These are phyloP conservation scores for Parazoanthus atlanticus DNA, from an alignment of 92 coral and sea anemone genomes.

Conservation along the genomic window DNA sequence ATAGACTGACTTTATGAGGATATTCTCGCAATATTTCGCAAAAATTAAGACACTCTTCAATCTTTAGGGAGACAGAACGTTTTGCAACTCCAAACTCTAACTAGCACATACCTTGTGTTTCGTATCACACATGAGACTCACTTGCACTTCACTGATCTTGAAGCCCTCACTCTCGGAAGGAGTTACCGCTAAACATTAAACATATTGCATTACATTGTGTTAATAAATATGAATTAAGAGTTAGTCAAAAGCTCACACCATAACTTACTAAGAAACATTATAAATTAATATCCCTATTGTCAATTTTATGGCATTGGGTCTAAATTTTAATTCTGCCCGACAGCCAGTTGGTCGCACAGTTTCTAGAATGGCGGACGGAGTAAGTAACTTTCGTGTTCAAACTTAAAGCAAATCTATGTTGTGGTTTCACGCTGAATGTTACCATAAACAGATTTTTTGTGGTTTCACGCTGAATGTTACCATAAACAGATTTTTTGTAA, in stretches of 20 bases:
- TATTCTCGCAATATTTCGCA: neutral
- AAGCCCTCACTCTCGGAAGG: constrained; percentile 62
- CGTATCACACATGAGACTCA: constrained; percentile 50
- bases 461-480: too few species aligned
- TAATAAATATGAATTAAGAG: neutral
- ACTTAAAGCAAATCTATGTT: too few species aligned
- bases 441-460: too few species aligned
- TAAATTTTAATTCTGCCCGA: too few species aligned
- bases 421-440: too few species aligned
- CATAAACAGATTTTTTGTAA: too few species aligned
- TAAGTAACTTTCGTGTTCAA: too few species aligned
- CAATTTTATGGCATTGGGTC: too few species aligned
- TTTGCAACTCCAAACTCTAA: neutral
- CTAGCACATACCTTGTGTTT: constrained; percentile 46
- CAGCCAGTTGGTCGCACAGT: too few species aligned
- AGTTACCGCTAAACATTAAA: neutral
- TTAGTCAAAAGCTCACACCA: neutral
- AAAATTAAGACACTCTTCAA: too few species aligned
- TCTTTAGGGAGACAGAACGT: neutral
- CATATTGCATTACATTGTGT: neutral
- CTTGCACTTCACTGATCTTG: constrained; percentile 42
- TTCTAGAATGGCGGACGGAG: too few species aligned
- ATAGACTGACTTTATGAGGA: neutral
- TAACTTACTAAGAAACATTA: neutral
- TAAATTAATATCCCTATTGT: too few species aligned